phyloP scores from a whole-genome alignment of 2,797 vertebrate genomes.

The Typhlichthys subterraneus region DNA sequence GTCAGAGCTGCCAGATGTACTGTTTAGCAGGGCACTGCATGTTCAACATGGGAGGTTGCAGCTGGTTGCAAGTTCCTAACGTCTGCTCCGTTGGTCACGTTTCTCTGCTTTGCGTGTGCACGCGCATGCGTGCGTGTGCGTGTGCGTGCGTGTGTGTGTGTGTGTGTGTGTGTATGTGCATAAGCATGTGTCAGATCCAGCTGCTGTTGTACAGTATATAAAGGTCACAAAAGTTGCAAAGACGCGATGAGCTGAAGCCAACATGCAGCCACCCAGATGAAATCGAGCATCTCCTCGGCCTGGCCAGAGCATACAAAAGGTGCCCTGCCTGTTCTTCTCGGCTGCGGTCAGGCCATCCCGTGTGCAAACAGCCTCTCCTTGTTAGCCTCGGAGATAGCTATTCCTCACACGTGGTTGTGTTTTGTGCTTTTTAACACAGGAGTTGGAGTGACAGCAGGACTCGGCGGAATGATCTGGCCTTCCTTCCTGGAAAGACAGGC shows the following conservation, averaged over 20 bases:
- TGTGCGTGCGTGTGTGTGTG: conserved; percentile 15
- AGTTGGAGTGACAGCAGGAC: conserved; percentile 53
- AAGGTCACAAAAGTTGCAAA: conserved; percentile 48
- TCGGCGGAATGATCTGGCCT: conserved; percentile 47
- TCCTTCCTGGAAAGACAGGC: conserved; percentile 60
- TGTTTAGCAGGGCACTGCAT: conserved; percentile 9
- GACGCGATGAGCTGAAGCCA: conserved; percentile 52
- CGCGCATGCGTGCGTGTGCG: conserved; percentile 12
- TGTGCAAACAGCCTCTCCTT: conserved; percentile 26
- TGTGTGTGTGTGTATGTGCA: conserved; percentile 19
- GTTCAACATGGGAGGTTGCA: conserved; percentile 1
- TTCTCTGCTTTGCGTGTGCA: conserved; percentile 11
- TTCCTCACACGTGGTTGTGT: conserved; percentile 21
- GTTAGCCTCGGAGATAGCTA: conserved; percentile 23
- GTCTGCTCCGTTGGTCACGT: conserved; percentile 6
- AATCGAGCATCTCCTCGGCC: conserved; percentile 47
- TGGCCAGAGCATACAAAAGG: conserved; percentile 35
- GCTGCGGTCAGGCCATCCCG: conserved; percentile 19
- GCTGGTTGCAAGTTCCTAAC: conserved; percentile 5
- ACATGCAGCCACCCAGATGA: conserved; percentile 43
- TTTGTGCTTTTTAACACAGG: conserved; percentile 49
- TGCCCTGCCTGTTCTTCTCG: conserved; percentile 17
- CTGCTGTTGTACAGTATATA: background rate
- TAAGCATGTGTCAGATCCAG: conserved; percentile 20
- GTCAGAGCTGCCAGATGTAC: conserved; percentile 17